Base-by-base conservation (phyloP, 92 coral and sea anemone species). In the Porites evermanni region DNA sequence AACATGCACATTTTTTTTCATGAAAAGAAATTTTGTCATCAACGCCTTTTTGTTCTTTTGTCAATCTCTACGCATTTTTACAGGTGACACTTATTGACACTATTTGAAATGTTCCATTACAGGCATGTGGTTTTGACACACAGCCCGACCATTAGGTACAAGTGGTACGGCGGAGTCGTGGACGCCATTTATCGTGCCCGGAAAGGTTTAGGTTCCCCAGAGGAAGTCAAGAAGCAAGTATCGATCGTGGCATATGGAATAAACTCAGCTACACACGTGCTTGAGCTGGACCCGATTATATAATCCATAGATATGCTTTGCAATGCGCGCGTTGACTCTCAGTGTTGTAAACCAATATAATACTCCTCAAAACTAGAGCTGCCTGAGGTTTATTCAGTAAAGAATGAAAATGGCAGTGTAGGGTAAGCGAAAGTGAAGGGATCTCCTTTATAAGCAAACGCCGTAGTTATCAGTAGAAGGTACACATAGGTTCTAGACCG, bases 61-160 rank as follows among this genome's bases (percentile, higher is more conserved):
- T 38, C 47, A 38, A 38, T 38, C 47, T 38, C 47, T 38, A 38
- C 47, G 6, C 4, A 38, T 4, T 38, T 38, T 38, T 38, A 38
- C 47, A 38, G 47, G 47, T 38, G 47, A 38, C 47, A 38, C 47
- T 38, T 38, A 4, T 38, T 38, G 47, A 38, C 47, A 38, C 47
- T 38, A 38, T 38, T 38, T 58, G 4, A 58, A 50, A 58, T 23
- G 26, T 77, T 4, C 58, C 19, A 61, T 54, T 59, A 19, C 70
- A 94, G 98, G 80, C 98, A 94, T 80, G 98, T 93, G 53, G 88
- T 94, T 64, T 75, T 94, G 81, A 79, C 89, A 21, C 94, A 92
- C 44, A 74, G 92, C 38, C 77, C 91, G 54, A 75, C 56, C 80
- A 38, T 86, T 70, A 70, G 63, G 77, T 82, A 80, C 65, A 84